These are phyloP conservation scores for Rhamnusium bicolor DNA, from an alignment of 2,888 invertebrate species.

Conservation along the genomic window DNA sequence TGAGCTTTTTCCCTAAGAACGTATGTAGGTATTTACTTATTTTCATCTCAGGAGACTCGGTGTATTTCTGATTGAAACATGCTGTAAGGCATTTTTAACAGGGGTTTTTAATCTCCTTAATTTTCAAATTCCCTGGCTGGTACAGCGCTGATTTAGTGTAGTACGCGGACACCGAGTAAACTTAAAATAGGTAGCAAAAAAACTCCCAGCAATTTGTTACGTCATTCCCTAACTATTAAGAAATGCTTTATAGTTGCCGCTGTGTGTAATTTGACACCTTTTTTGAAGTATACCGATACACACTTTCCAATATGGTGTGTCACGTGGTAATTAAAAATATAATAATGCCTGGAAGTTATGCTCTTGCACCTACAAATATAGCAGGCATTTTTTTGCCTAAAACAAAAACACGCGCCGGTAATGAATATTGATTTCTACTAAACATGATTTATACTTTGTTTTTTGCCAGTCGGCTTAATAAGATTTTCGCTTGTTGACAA, in stretches of 20 bases:
- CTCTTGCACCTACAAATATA: background rate
- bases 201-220: constrained; percentile 50
- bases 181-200: background rate
- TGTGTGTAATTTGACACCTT: constrained; percentile 49
- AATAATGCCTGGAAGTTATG: background rate
- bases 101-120: too few relatives aligned
- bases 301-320: constrained; percentile 22
- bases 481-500: background rate
- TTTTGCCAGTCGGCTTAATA: background rate
- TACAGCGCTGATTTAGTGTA: background rate
- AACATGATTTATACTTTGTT: background rate
- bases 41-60: too few relatives aligned
- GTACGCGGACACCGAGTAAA: background rate
- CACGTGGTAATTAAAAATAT: constrained; percentile 38
- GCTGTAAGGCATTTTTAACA: too few relatives aligned
- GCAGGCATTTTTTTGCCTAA: background rate
- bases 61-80: too few relatives aligned
- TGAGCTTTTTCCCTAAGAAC: too few relatives aligned
- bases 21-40: too few relatives aligned
- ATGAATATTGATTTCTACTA: background rate
- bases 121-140: background rate
- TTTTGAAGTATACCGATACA: constrained; percentile 32
- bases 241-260: constrained; percentile 47
- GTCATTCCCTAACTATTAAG: constrained; percentile 64
- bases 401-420: background rate